Base-by-base conservation (phyloP, 2,888 invertebrate species). In the Philhelius pedissequus region DNA sequence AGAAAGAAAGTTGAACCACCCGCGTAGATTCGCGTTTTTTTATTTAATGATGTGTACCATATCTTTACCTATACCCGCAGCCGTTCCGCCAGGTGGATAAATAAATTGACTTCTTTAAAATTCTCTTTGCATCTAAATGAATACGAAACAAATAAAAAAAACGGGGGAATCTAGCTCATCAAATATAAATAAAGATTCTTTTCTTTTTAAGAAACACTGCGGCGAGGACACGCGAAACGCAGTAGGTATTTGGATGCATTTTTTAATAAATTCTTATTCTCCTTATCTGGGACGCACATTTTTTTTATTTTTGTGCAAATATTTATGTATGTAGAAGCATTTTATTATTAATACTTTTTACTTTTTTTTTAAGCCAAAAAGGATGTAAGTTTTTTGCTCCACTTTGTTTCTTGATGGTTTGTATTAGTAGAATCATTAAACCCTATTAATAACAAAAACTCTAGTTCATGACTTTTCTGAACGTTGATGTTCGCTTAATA, bases 101-200 rank as follows among this genome's bases (percentile, higher is more conserved):
- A 2, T 35, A 68, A 43, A 38, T 20, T 32, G 38, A 52, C 74
- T 52, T 15, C 38, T 80, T 75, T 56, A 75, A 64, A 64, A 75
- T 80, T 75, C 80, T 64, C 50, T 80, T 80, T 79, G 74, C 2
- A 18, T 7, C 15, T 35, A 22, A 13, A 73, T 30, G 58, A 38
- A 58, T 38, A 11, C 22, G 13, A 66, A n/a, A 56, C 30, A 35
- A 35, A 43, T 9, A 15, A 66, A n/a, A 56, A 38, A 35, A 35
- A 43, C 13, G 40, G 48, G 71, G 48, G 58, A 66, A 70, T 54
- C 18, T 62, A 25, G 35, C 40, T 38, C 43, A 25, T 38, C 27
- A 75, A 50, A 38, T 60, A 56, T 40, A 43, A 40, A 9, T 18
- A 64, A 66, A 60, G 27, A 60, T 74, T 66, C 48, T 71, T 45